These are phyloP conservation scores for Drosophila subquinaria DNA, from an alignment of 2,888 invertebrate species.

Conservation along the genomic window DNA sequence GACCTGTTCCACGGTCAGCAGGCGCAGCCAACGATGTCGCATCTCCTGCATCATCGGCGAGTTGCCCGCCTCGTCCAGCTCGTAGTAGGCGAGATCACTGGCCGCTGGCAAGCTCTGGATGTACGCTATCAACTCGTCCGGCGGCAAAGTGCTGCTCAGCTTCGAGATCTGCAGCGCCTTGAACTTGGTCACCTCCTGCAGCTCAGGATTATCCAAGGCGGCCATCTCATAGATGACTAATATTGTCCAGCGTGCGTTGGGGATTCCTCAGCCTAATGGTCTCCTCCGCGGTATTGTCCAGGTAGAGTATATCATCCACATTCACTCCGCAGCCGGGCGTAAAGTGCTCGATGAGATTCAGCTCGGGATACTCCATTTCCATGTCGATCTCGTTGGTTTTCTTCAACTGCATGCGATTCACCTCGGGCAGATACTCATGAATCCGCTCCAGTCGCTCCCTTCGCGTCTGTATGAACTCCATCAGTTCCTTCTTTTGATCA, in stretches of 20 bases:
- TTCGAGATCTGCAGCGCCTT: slow-evolving; percentile 59
- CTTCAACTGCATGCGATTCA: slow-evolving; percentile 75
- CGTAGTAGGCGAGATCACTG: slow-evolving; percentile 64
- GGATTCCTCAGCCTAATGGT: slow-evolving; percentile 16
- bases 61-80: slow-evolving; percentile 40
- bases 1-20: slow-evolving; percentile 89
- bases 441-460: slow-evolving; percentile 86
- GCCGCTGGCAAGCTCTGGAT: slow-evolving; percentile 52
- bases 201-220: slow-evolving; percentile 18
- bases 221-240: slow-evolving; percentile 31
- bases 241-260: fast-evolving
- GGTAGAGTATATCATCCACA: slow-evolving; percentile 75
- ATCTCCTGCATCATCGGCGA: slow-evolving; percentile 68
- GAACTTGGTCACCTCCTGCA: slow-evolving; percentile 62
- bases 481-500: slow-evolving; percentile 85
- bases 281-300: slow-evolving; percentile 63
- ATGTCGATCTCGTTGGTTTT: slow-evolving; percentile 66
- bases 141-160: slow-evolving; percentile 44
- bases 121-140: slow-evolving; percentile 36
- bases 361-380: slow-evolving; percentile 81
- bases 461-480: slow-evolving; percentile 81
- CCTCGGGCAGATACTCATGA: slow-evolving; percentile 87
- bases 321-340: slow-evolving; percentile 77
- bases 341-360: slow-evolving; percentile 75
- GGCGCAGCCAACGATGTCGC: slow-evolving; percentile 77